Base-by-base conservation (phyloP, 2,797 vertebrate species). In the Falco peregrinus region DNA sequence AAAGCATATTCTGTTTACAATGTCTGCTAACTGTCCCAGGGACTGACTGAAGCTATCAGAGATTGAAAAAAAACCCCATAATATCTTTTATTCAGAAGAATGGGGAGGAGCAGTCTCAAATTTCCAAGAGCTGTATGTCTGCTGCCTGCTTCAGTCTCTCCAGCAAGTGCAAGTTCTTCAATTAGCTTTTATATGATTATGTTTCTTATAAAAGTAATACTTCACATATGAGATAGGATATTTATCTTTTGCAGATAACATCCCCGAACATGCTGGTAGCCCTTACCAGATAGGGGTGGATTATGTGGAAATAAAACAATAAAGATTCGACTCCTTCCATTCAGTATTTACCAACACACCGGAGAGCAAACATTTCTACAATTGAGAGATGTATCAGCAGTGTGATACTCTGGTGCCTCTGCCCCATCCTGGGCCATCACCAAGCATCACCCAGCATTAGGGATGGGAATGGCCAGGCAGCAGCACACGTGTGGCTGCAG, bases 1-100 rank as follows among this genome's bases (percentile, higher is more conserved):
- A 80, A 81, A 96, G 77, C 33, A 19, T 80, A 60, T 83, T 70
- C 89, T 93, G 83, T 84, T 92, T 89, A 59, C 56, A 69, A 33
- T 6, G 1, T 57, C 92, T 88, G 87, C 76, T 74, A 75, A 11
- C 57, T 54, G 82, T 85, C 78, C 90, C 5, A 5, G 68, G 39
- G 68, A 70, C 81, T 41, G 63, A 14, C 68, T 70, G 86, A 45
- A 69, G 85, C 12, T 74, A 60, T 3, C 65, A 75, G 69, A 35
- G 81, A 7, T 37, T 1, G 2, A 64, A 78, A 85, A 78, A 85
- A 43, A 26, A 7, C 11, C 14, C 33, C 1, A 0, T 28, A 14
- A 57, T 65, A 68, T 48, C 59, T 85, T 87, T 83, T 19, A 71
- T 78, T 88, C 51, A 21, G 53, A 67, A 53, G 57, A 41, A 67